Base-by-base conservation (phyloP, 2,888 invertebrate species). In the Diploptera punctata region DNA sequence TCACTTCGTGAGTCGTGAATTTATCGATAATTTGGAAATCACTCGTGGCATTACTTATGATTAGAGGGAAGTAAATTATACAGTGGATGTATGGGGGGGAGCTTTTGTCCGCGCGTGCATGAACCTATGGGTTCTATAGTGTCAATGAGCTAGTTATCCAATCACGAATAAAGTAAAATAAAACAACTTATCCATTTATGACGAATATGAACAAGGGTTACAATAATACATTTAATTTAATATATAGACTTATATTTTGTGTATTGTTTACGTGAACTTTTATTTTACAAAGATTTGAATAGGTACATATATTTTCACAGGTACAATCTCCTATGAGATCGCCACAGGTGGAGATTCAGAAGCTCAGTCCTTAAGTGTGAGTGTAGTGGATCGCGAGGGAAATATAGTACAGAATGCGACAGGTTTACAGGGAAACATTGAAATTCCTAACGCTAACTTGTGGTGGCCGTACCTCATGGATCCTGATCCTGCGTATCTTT, bases 401-500 rank as follows among this genome's bases (percentile, higher is more conserved):
- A 87, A 86, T 1, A 83, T 89, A 43, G 87, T 88, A 0, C 86
- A 86, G 0, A 85, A 86, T 33, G 86, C 86, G 68, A 85, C 87
- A 1, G 86, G 87, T 18, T 81, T 83, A 47, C 80, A 82, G 68
- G 93, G 92, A 0, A 83, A 86, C 1, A 78, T 95, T 13, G 86
- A 87, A 78, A 85, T 97, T 1, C 86, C 88, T 0, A 88, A 91
- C 76, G 93, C 92, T 0, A 89, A 90, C 70, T 87, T 95, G 29
- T 98, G 98, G 97, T 97, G 97, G 97, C 96, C 97, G 0, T 93
- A 93, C 82, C 87, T 95, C 7, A 97, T 97, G 95, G 84, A 91
- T 78, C 83, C 88, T 0, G 84, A 88, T 1, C 92, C 93, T 16
- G 96, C 93, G 13, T 95, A 96, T 81, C 84, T 95, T 74, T 98